Evolutionary conservation across 1,140 invertebrate species (phyloP).

Genomic region (Hermatobates lingyangjiaoensis): DNA sequence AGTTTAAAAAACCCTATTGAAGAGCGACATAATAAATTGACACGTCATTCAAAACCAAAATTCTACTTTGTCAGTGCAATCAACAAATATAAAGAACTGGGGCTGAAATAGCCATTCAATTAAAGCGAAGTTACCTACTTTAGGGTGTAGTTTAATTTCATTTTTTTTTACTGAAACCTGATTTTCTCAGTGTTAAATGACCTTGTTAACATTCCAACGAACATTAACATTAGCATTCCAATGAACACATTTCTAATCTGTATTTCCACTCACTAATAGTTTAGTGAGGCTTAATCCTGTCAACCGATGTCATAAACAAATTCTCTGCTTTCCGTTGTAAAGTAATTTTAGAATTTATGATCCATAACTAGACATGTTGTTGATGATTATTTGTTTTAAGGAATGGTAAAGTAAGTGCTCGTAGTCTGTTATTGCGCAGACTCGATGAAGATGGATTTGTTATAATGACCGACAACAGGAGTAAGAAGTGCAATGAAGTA

Average conservation of each 20-base stretch:
- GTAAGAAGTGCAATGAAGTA: slow-evolving; percentile 27
- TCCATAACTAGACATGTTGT: not conserved
- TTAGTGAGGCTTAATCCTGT: not conserved
- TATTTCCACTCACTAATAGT: not conserved
- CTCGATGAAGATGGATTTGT: slow-evolving; percentile 30
- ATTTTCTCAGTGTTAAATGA: too few relatives aligned
- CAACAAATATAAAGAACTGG: too few relatives aligned
- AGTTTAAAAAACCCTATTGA: too few relatives aligned
- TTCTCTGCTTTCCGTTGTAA: slow-evolving; percentile 2
- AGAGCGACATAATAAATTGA: too few relatives aligned
- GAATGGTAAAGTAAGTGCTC: slow-evolving; percentile 25
- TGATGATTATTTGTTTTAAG: slow-evolving; percentile 20
- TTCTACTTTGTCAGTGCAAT: too few relatives aligned
- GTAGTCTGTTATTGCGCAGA: slow-evolving; percentile 26
- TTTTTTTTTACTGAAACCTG: too few relatives aligned
- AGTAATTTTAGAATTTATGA: not conserved
- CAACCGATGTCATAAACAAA: slow-evolving; percentile 3
- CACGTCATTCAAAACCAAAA: too few relatives aligned
- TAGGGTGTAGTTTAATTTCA: too few relatives aligned
- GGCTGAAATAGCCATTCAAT: too few relatives aligned
- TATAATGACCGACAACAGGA: slow-evolving; percentile 28
- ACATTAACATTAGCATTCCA: too few relatives aligned
- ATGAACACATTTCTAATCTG: not conserved
- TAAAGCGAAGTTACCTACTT: too few relatives aligned
- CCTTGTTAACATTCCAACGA: too few relatives aligned